Evolutionary conservation across 2,113 vertebrate genomes (phyloP).

Genomic region (Plestiodon gilberti): DNA sequence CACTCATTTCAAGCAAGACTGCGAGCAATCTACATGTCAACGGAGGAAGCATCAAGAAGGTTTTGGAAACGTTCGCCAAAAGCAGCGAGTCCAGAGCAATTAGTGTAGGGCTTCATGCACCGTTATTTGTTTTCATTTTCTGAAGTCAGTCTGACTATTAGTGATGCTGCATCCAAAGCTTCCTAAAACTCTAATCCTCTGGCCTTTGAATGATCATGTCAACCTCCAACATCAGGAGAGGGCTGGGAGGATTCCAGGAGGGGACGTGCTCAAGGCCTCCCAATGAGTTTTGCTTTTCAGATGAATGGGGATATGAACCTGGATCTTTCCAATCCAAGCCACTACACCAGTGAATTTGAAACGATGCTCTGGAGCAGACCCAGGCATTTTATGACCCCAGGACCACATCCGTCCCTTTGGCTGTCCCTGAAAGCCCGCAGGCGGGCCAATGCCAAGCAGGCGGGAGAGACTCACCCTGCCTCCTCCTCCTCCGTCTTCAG

Average conservation of each 20-base stretch:
- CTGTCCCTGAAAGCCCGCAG: too few species aligned
- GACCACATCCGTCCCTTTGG: too few species aligned
- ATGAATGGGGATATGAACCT: not conserved
- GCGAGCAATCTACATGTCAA: constrained; percentile 33
- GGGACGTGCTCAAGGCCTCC: too few species aligned
- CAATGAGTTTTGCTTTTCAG: too few species aligned
- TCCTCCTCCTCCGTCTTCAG: too few species aligned
- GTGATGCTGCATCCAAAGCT: not conserved
- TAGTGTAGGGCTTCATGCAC: not conserved
- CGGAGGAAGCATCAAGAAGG: constrained; percentile 42
- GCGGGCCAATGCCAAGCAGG: too few species aligned
- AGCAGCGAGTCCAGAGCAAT: not conserved
- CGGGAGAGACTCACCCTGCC: too few species aligned
- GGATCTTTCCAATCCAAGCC: not conserved
- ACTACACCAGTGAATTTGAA: not conserved
- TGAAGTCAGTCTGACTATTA: not conserved
- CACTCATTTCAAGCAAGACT: not conserved
- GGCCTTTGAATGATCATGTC: not conserved
- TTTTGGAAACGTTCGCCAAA: not conserved
- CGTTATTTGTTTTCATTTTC: not conserved
- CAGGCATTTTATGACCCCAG: too few species aligned
- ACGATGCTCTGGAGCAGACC: too few species aligned
- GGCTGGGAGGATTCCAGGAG: too few species aligned
- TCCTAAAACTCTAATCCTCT: not conserved
- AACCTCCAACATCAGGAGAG: not conserved